Evolutionary conservation across 2,797 vertebrate genomes (phyloP), one percentile per base, ranked within the genome.

Genomic region (Cheirogaleus major): DNA sequence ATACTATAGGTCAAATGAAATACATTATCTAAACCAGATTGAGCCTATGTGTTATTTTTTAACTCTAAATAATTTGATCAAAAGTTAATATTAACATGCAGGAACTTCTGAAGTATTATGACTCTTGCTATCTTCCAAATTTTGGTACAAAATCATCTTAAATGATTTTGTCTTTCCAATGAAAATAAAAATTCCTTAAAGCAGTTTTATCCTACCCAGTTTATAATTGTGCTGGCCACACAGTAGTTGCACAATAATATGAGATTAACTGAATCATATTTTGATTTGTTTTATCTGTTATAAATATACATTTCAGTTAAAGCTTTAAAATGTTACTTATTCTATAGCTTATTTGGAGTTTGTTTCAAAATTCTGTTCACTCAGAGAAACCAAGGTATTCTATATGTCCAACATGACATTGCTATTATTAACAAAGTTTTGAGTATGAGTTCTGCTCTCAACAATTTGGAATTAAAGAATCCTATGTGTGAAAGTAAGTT

Each of bases 141-240:
- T 59, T 63, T 84, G 48, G 48, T 72, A 61, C 25, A 65, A 87
- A 96, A 79, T 65, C 88, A 18, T 55, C 32, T 85, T 91, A 96
- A 70, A 86, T 93, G 50, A 52, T 41, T 57, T 61, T 87, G 45
- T 41, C 67, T 95, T 93, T 91, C 48, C 30, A 95, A 59, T 12
- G 67, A 89, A 93, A 79, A 94, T 20, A 79, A 75, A 91, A 89
- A 43, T 81, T 70, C n/a, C 79, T 85, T 81, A 87, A 91, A 65
- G 63, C 15, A 87, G 32, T 22, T 45, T 92, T 70, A 57, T 72
- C 45, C 23, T 86, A 76, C 20, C 20, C 20, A 94, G 18, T 80
- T 69, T 72, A 35, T 41, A 76, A 75, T 9, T 82, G 30, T 43
- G 32, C 3, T 63, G 27, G 48, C 48, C 32, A 69, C 12, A 85